Evolutionary conservation across 2,888 invertebrate species (phyloP).

Genomic region (Caenorhabditis virilis): DNA sequence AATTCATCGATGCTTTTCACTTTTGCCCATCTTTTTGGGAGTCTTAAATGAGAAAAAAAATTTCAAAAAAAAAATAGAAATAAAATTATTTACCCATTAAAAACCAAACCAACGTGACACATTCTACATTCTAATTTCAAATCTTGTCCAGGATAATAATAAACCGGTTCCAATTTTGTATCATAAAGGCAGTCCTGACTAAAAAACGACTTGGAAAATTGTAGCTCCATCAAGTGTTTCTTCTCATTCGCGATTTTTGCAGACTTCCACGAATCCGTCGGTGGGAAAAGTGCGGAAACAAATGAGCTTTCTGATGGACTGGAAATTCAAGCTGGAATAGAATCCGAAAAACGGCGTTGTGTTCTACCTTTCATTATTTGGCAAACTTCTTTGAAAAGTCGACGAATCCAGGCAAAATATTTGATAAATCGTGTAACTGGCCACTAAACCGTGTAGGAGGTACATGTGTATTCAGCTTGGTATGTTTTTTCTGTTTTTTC

Average conservation of each 20-base stretch:
- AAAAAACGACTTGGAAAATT: conserved; percentile 9
- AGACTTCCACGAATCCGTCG: conserved; percentile 7
- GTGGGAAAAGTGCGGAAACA: neutral
- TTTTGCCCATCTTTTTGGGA: conserved; percentile 25
- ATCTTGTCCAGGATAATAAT: conserved; percentile 22
- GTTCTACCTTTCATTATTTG: too few species aligned
- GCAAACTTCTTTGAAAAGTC: too few species aligned
- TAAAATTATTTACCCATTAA: conserved; percentile 27
- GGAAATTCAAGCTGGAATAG: too few species aligned
- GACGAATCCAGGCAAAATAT: too few species aligned
- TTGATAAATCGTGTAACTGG: too few species aligned
- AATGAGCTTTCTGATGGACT: neutral
- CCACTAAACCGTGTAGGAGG: too few species aligned
- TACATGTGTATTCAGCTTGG: too few species aligned
- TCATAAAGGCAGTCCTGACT: conserved; percentile 10
- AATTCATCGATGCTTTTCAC: conserved; percentile 14
- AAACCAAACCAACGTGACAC: conserved; percentile 21
- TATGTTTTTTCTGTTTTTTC: too few species aligned
- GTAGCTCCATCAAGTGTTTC: neutral
- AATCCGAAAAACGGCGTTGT: too few species aligned
- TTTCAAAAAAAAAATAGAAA: neutral
- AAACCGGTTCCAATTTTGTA: conserved; percentile 8
- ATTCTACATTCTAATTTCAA: conserved; percentile 14
- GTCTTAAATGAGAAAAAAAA: conserved; percentile 2
- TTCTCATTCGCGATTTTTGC: conserved; percentile 6